These are phyloP conservation scores for Eristalinus aeneus DNA, from an alignment of 2,888 invertebrate genomes.

Conservation along the genomic window DNA sequence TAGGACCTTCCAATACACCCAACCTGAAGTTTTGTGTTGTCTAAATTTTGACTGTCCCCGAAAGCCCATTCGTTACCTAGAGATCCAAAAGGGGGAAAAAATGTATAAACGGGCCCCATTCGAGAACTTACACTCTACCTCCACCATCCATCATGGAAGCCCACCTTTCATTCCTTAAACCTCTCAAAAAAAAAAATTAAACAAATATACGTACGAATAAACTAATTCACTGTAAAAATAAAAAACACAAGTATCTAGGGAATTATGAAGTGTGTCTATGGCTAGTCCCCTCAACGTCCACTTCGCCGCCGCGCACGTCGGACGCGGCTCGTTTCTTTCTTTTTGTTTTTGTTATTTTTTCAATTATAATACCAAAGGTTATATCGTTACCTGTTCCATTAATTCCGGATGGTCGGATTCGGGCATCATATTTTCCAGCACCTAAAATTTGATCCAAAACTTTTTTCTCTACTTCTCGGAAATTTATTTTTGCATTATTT, in stretches of 20 bases:
- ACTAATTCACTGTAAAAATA: neutral
- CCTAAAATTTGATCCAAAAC: constrained; percentile 96
- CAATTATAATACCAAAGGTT: constrained; percentile 38
- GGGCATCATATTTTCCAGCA: constrained; percentile 94
- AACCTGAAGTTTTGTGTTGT: neutral
- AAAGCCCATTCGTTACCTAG: neutral
- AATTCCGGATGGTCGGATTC: constrained; percentile 95
- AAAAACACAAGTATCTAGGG: neutral
- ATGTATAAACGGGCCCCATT: neutral
- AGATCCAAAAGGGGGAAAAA: neutral
- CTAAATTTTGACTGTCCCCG: neutral
- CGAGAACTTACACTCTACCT: neutral
- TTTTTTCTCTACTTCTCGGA: constrained; percentile 96
- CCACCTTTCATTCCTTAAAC: neutral
- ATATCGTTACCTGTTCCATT: constrained; percentile 93
- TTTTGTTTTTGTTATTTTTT: constrained; percentile 7
- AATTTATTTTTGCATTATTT: constrained; percentile 91
- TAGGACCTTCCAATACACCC: neutral
- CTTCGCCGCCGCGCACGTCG: neutral
- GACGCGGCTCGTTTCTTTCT: neutral
- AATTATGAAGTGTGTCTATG: neutral
- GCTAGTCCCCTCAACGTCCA: neutral
- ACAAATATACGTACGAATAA: neutral
- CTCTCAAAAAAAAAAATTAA: neutral
- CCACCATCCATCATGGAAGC: neutral